phyloP scores from a whole-genome alignment of 2,888 invertebrate species.

The Tuberolachnus salignus region DNA sequence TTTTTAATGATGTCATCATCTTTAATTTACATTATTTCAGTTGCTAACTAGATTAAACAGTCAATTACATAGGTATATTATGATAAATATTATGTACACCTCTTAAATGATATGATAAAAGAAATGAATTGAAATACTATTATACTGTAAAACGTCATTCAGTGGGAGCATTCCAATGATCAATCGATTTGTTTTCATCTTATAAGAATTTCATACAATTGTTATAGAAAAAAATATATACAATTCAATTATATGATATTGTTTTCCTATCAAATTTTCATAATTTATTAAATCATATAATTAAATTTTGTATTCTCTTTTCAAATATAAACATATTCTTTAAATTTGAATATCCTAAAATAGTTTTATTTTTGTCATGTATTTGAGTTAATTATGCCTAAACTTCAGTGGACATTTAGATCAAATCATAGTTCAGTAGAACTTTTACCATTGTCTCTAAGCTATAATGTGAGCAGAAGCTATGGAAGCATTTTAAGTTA shows the following conservation, averaged over 20 bases:
- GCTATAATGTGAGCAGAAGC: slow-evolving; percentile 53
- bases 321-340: not conserved
- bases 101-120: slow-evolving; percentile 41
- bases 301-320: not conserved
- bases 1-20: slow-evolving; percentile 12
- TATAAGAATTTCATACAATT: slow-evolving; percentile 41
- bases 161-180: slow-evolving; percentile 51
- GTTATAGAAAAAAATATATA: slow-evolving; percentile 24
- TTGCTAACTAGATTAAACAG: slow-evolving; percentile 21
- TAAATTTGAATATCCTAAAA: slow-evolving; percentile 3
- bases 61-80: not conserved
- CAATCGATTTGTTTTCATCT: slow-evolving; percentile 39
- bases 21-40: slow-evolving; percentile 28
- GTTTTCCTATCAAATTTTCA: slow-evolving; percentile 23
- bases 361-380: slow-evolving; percentile 31
- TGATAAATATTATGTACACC: slow-evolving; percentile 32
- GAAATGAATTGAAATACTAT: slow-evolving; percentile 19
- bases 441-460: slow-evolving; percentile 43
- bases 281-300: slow-evolving; percentile 28
- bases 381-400: slow-evolving; percentile 49
- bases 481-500: slow-evolving; percentile 57
- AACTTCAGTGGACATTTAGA: slow-evolving; percentile 47
- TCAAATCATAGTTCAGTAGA: slow-evolving; percentile 55
- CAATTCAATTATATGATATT: slow-evolving; percentile 36
- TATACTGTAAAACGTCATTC: slow-evolving; percentile 24